These are phyloP conservation scores for Sarotherodon lohbergeri DNA, from an alignment of 2,113 vertebrate species.

Conservation along the genomic window DNA sequence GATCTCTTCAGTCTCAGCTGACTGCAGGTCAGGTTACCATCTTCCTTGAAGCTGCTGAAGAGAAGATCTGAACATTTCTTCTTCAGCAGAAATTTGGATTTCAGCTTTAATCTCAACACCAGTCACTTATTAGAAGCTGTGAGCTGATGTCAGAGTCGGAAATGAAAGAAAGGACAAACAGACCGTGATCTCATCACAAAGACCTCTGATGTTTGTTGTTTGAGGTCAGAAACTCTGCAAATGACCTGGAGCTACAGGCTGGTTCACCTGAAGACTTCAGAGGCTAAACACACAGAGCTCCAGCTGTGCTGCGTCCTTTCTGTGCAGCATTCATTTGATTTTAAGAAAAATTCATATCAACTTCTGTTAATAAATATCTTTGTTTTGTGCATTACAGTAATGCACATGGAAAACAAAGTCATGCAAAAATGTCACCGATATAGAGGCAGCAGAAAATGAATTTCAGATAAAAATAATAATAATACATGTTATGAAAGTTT, in stretches of 20 bases:
- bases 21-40: background rate
- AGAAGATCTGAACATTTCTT: background rate
- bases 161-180: too few species aligned
- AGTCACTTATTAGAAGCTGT: background rate
- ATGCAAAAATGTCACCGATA: background rate
- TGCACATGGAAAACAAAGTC: background rate
- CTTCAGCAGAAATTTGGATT: rapidly evolving
- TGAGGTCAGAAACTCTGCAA: background rate
- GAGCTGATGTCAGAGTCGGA: too few species aligned
- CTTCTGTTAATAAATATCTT: background rate
- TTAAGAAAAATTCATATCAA: background rate
- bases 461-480: background rate
- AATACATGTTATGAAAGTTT: background rate
- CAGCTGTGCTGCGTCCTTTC: background rate
- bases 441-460: rapidly evolving
- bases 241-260: background rate
- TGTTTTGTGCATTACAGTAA: background rate
- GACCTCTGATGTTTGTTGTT: background rate
- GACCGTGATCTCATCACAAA: too few species aligned
- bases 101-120: background rate
- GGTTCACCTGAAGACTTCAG: background rate
- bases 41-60: background rate
- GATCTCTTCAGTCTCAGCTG: background rate
- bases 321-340: background rate
- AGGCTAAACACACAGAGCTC: background rate